A percentile compares a stretch with the other conserved stretches of the same genome.
Conservation (phyloP, 2,113 vertebrate species). For the Todiramphus saurophagus region DNA sequence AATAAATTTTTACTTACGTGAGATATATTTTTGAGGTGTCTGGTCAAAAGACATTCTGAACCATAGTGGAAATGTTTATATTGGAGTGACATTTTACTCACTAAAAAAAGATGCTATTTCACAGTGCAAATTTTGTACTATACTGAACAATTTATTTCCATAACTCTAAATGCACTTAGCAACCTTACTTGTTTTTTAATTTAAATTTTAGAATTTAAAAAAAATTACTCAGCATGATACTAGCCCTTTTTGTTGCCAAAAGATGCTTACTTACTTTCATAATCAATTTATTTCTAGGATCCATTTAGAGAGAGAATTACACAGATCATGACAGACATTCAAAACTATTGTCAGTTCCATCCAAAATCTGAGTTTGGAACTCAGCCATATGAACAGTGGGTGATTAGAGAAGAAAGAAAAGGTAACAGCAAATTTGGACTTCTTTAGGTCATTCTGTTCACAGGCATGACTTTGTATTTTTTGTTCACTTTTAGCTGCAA, state of each 20-base stretch:
- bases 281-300: slow-evolving; percentile 80
- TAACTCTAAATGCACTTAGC: neutral
- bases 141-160: neutral
- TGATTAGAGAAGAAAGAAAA: slow-evolving; percentile 83
- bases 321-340: slow-evolving; percentile 88
- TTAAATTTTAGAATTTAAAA: neutral
- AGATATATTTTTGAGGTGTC: neutral
- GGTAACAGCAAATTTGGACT: slow-evolving; percentile 70
- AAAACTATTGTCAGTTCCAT: slow-evolving; percentile 78
- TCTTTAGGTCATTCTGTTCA: neutral
- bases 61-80: neutral
- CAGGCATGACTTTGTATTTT: neutral
- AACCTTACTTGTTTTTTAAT: neutral
- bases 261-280: neutral
- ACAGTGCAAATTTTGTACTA: neutral
- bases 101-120: neutral
- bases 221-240: neutral
- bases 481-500: slow-evolving; percentile 80
- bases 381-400: slow-evolving; percentile 94
- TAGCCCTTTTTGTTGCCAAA: neutral
- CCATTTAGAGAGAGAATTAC: slow-evolving; percentile 89
- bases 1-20: neutral
- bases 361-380: slow-evolving; percentile 85
- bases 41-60: neutral
- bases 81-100: neutral